Conservation (phyloP, 2,888 invertebrate species). For the Pristionchus entomophagus region DNA sequence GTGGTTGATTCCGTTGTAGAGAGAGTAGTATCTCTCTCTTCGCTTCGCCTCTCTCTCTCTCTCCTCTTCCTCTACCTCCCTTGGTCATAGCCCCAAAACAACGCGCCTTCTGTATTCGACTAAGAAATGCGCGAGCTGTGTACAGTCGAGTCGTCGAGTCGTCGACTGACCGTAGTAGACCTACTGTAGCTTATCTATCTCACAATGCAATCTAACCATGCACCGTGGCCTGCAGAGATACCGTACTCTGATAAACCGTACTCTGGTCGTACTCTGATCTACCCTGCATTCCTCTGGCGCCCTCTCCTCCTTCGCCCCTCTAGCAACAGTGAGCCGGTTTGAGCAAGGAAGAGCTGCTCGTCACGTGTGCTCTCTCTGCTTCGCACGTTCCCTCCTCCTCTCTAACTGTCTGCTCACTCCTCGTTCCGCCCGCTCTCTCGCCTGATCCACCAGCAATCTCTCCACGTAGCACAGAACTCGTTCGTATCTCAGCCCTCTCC, state of each 20-base stretch:
- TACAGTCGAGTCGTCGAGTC: not conserved
- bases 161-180: not conserved
- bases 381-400: not conserved
- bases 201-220: too few species aligned
- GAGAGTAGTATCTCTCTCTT: conserved; percentile 27
- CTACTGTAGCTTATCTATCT: not conserved
- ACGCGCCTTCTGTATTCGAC: conserved; percentile 36
- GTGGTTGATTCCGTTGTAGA: conserved; percentile 37
- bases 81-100: conserved; percentile 41
- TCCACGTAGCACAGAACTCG: conserved; percentile 9
- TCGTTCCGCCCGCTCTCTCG: not conserved
- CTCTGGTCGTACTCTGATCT: too few species aligned
- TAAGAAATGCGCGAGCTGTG: not conserved
- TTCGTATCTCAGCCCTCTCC: not conserved
- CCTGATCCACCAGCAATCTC: not conserved
- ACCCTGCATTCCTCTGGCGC: not conserved
- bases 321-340: conserved; percentile 19
- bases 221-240: too few species aligned
- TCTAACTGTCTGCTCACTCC: not conserved
- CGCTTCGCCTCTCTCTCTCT: not conserved
- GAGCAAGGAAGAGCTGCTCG: not conserved
- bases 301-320: not conserved
- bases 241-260: too few species aligned
- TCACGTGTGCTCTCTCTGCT: not conserved
- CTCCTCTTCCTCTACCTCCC: conserved; percentile 19